Evolutionary conservation across 2,888 invertebrate genomes (phyloP), one percentile per base, ranked within the genome.

Genomic region (Mechanitis messenoides): DNA sequence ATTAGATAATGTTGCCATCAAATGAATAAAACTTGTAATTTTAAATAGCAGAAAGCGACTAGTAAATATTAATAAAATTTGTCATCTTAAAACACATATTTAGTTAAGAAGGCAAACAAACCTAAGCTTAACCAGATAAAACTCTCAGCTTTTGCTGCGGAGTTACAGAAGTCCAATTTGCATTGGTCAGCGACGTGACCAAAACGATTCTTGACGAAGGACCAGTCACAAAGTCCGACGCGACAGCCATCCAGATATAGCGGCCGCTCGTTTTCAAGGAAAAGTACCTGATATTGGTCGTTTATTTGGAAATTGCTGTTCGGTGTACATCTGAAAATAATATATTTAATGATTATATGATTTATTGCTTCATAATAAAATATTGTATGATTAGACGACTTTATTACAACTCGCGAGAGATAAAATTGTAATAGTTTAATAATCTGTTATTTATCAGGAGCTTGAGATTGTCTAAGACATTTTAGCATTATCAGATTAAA

Each of bases 171-270:
- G 42, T 92, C 84, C 7, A 91, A 69, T 68, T 91, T 89, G 72
- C 94, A 94, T 20, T 86, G 86, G 33, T 91, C 85, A 3, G 91
- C 89, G 1, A 92, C 74, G 0, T 87, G 79, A 2, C 90, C 87
- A 66, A 93, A 93, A 62, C 91, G 92, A 20, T 90, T 85, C 72
- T 93, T 91, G 6, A 96, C 85, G 33, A 91, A 91, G 0, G 92
- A 91, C 95, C 95, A 95, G 68, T 93, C 92, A 83, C 96, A 96
- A 0, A 96, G 91, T 0, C 95, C 96, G 0, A 94, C 94, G 7
- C 92, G 89, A 76, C 96, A 96, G 59, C 93, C 93, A 0, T 93
- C 92, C 50, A 94, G 80, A 60, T 92, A 84, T 56, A 96, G 91
- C 0, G 93, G 93, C 54, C 92, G 91, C 77, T 95, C 95, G 74